Evolutionary conservation across 2,888 invertebrate species (phyloP).

Genomic region (Sminthurinus aureus): DNA sequence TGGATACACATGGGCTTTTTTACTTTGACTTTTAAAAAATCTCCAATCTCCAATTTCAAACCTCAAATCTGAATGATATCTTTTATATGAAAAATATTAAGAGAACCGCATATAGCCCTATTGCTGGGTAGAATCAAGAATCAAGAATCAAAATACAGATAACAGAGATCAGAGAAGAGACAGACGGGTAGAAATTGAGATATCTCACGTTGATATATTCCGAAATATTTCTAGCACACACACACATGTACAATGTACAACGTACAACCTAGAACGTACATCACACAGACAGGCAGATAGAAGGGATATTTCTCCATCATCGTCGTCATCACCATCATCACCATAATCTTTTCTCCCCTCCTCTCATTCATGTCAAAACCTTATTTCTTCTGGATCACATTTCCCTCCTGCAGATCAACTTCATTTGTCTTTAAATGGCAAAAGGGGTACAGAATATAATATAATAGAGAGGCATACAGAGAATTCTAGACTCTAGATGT

Average conservation of each 20-base stretch:
- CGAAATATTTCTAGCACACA: no score
- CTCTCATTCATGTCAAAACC: conserved; percentile 36
- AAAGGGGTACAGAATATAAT: neutral
- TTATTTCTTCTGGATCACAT: conserved; percentile 32
- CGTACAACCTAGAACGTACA: neutral
- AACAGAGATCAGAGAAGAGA: no score
- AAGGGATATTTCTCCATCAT: neutral
- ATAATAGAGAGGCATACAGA: no score
- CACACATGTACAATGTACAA: no score
- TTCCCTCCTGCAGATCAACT: conserved; percentile 19
- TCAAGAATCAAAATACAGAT: no score
- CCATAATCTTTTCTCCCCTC: conserved; percentile 4
- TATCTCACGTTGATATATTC: no score
- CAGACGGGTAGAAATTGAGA: no score
- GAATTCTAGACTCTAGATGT: no score
- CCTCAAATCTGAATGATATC: neutral
- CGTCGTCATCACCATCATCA: neutral
- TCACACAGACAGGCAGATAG: conserved; percentile 7
- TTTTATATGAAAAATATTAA: neutral
- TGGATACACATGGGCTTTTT: no score
- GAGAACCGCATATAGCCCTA: neutral
- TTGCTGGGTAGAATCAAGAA: no score
- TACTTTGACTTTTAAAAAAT: neutral
- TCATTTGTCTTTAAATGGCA: conserved; percentile 21
- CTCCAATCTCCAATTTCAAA: neutral